Base-by-base conservation (phyloP, 2,113 vertebrate species). In the Austrofundulus limnaeus region DNA sequence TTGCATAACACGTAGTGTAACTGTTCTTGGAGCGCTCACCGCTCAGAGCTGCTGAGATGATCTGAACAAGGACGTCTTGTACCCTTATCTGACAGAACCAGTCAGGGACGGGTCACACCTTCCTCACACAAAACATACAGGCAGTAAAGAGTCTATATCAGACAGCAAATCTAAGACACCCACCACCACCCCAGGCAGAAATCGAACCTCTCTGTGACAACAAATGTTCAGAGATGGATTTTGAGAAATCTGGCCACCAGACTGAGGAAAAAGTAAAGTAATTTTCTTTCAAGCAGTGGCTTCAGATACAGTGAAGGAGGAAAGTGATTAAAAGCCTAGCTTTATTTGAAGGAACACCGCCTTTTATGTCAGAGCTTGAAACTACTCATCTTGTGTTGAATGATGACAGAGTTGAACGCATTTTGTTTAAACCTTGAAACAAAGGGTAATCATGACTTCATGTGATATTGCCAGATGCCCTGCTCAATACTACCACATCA, bases 111-210 rank as follows among this genome's bases (percentile, higher is more conserved):
- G 55, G 64, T 63, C 31, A 68, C 77, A 76, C 53, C 62, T 61
- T 63, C 56, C 61, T 8, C 62, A 77, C 81, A 76, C 42, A 55
- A 58, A 78, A 60, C 42, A n/a, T 76, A 60, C 50, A 63, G 84
- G 76, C 72, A 84, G 75, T 50, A 72, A 75, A 73, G 75, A 69
- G 50, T 70, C 64, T 77, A 80, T 82, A 85, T 86, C 79, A 77
- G 70, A 64, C 69, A 59, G 28, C 54, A 70, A 52, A 45, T 0
- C 13, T n/a, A 28, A 20, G 12, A 19, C 17, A 13, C 21, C 10
- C 50, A 28, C 25, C 25, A 3, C 31, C 31, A 5, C 31, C 25
- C 47, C 0, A 16, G 64, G 61, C 53, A 68, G 46, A 51, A 60
- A 70, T 28, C 34, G 59, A 64, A 67, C 45, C 25, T 25, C 9